Percentiles rank a stretch among this genome's conserved stretches.
These are phyloP conservation scores for Larimichthys crocea DNA, from an alignment of 2,113 vertebrate species.

Conservation along the genomic window DNA sequence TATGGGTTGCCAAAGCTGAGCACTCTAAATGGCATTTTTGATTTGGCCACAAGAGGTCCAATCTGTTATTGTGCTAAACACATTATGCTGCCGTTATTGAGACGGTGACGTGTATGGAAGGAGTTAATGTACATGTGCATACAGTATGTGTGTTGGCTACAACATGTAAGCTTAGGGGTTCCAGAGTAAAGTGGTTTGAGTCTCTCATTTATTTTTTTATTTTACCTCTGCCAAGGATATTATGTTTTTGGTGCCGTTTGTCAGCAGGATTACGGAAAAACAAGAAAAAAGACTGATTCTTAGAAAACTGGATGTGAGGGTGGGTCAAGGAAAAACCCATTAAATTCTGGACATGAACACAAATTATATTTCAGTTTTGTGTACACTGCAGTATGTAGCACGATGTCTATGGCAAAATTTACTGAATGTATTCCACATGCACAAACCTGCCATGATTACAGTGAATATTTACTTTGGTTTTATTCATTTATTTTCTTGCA, in stretches of 20 bases:
- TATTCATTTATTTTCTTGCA: background rate
- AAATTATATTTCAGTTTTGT: too few relatives aligned
- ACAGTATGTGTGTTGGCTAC: background rate
- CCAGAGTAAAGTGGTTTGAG: background rate
- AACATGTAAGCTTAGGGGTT: background rate
- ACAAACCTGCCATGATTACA: background rate
- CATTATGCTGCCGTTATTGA: conserved; percentile 30
- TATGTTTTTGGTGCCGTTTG: too few relatives aligned
- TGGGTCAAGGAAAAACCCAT: too few relatives aligned
- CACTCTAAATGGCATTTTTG: conserved; percentile 24
- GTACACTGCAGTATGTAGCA: too few relatives aligned
- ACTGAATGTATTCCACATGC: too few relatives aligned
- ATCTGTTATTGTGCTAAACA: conserved; percentile 33
- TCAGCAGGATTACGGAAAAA: too few relatives aligned
- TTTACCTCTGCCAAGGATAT: too few relatives aligned
- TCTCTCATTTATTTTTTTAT: too few relatives aligned
- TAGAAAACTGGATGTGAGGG: too few relatives aligned
- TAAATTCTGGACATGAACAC: too few relatives aligned
- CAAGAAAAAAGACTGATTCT: too few relatives aligned
- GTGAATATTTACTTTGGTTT: background rate
- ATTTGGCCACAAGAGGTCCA: conserved; percentile 35
- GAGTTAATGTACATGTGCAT: background rate
- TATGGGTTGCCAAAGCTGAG: conserved; percentile 22
- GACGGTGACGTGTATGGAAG: background rate
- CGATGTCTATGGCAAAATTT: too few relatives aligned